Evolutionary conservation across 1,140 invertebrate genomes (phyloP), one percentile per base, ranked within the genome.

Genomic region (Cyclina sinensis): DNA sequence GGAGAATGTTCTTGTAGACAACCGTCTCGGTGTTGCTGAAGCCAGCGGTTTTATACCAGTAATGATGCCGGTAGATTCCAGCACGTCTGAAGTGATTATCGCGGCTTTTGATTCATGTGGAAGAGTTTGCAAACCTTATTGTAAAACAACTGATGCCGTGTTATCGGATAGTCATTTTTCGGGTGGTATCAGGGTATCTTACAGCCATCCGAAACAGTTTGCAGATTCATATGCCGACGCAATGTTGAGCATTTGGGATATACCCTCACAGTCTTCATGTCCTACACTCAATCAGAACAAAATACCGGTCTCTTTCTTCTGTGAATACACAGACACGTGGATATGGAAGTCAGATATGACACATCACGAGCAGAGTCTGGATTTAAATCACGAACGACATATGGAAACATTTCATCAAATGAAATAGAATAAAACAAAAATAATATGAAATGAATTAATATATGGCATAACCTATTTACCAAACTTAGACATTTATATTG

Each of bases 1-100:
- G 39, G 94, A 94, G 68, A 91, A 91, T 35, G 90, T 91, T 21
- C 86, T 94, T 11, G 82, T 93, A 11, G 94, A 94, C 62, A 91
- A 91, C 65, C 79, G 93, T 43, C 86, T 93, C 27, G 93, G 91
- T 54, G 80, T 93, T 16, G 89, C 93, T 0, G 86, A 91, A 65
- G 70, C 91, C 11, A 93, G 88, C n/a, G 90, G 89, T 43, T 92
- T 91, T 62, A 32, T 94, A 32, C 92, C 91, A 0, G 91, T 94
- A 21, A 92, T 90, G 62, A 85, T 87, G 27, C 93, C 91, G 0
- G n/a, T 21, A 16, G 68, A 74, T 12, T 35, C 70, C 46, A 81
- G 76, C 35, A 51, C 59, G 9, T 76, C 88, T 35, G 88, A 92
- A 35, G 83, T 83, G 0, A 81, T 90, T 5, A 30, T 92, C n/a